Conservation (phyloP, 2,113 vertebrate species). For the Uropsilus gracilis region DNA sequence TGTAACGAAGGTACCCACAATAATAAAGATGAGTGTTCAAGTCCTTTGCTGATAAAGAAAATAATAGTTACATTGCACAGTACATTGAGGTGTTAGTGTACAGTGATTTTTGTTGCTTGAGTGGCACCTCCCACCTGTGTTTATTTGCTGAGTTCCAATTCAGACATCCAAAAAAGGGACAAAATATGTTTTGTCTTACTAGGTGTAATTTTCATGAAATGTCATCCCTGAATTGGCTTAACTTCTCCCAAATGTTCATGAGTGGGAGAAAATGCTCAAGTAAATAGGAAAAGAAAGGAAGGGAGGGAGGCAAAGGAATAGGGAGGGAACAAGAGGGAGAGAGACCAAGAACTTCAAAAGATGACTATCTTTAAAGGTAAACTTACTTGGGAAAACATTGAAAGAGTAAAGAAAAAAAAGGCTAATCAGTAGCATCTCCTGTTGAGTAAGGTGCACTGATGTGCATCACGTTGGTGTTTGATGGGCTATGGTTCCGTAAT, state of each 20-base stretch:
- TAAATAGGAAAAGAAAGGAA: conserved; percentile 32
- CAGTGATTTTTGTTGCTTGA: conserved; percentile 48
- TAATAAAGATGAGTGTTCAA: background rate
- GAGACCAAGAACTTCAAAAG: background rate
- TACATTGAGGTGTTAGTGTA: background rate
- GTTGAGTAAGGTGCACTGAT: background rate
- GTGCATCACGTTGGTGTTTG: background rate
- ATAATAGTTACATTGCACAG: background rate
- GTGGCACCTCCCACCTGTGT: conserved; percentile 72
- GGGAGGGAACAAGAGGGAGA: background rate
- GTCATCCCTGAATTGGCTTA: conserved; percentile 66
- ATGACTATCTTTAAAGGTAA: background rate
- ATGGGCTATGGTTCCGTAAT: background rate
- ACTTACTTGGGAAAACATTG: background rate
- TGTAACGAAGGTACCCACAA: no score
- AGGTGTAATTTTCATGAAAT: conserved; percentile 79
- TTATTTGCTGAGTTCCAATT: conserved; percentile 73
- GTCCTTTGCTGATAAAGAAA: background rate
- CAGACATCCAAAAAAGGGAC: conserved; percentile 55
- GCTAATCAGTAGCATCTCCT: background rate
- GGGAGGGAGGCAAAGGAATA: background rate
- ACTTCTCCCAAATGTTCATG: conserved; percentile 65
- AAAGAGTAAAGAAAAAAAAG: background rate
- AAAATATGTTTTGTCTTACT: conserved; percentile 73
- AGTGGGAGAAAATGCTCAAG: conserved; percentile 63